Percentiles rank a stretch among this genome's conserved stretches.
Evolutionary conservation across 2,888 invertebrate genomes (phyloP).

Genomic region (Netelia melanura): DNA sequence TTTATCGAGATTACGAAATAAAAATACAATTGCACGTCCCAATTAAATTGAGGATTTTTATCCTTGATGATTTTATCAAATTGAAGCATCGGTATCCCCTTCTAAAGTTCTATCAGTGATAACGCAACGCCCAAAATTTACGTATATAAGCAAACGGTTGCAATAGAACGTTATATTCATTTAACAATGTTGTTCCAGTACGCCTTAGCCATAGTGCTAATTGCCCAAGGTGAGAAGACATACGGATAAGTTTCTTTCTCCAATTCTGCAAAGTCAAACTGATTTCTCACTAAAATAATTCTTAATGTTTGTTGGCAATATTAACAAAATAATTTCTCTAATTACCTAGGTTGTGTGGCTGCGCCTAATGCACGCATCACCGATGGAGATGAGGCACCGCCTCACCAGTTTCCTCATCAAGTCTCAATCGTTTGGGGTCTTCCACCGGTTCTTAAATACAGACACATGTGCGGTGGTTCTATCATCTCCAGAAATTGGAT

Average conservation of each 20-base stretch:
- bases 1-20: slow-evolving; percentile 5
- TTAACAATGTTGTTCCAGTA: slow-evolving; percentile 72
- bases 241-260: too few species aligned
- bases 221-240: slow-evolving; percentile 74
- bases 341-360: slow-evolving; percentile 62
- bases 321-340: slow-evolving; percentile 41
- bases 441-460: slow-evolving; percentile 73
- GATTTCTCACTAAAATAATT: too few species aligned
- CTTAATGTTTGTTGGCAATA: background rate
- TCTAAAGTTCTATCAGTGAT: slow-evolving; percentile 2
- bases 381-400: slow-evolving; percentile 78
- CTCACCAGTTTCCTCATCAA: slow-evolving; percentile 84
- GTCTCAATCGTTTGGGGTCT: slow-evolving; percentile 82
- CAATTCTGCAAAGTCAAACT: too few species aligned
- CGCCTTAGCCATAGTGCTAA: slow-evolving; percentile 66
- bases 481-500: slow-evolving; percentile 83
- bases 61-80: background rate
- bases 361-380: slow-evolving; percentile 72
- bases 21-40: background rate
- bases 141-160: slow-evolving; percentile 56
- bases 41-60: background rate
- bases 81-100: background rate
- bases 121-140: slow-evolving; percentile 21
- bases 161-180: slow-evolving; percentile 16
- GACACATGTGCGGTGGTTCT: slow-evolving; percentile 85